Evolutionary conservation across 92 coral and sea anemone species (phyloP).

Genomic region (Scolanthus callimorphus): DNA sequence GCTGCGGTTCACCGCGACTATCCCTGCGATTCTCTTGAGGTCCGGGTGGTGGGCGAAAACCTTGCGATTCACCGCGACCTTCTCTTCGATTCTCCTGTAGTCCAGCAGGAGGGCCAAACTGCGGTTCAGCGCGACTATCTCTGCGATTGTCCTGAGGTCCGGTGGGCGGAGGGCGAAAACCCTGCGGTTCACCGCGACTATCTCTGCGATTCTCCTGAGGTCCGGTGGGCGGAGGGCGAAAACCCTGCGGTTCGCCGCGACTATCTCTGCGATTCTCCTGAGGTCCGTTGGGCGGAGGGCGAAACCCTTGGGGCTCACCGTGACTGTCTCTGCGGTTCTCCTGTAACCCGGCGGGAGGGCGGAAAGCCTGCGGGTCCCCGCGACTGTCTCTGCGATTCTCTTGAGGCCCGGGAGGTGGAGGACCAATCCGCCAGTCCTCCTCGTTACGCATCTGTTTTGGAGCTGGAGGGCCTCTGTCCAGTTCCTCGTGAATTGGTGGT

Average conservation of each 20-base stretch:
- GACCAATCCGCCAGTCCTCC: constrained; percentile 38
- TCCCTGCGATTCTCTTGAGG: no score
- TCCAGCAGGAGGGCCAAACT: no score
- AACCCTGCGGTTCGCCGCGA: no score
- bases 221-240: constrained; percentile 4
- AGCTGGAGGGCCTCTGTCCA: not conserved
- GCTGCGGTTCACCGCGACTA: not conserved
- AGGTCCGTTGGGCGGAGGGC: constrained; percentile 9
- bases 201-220: constrained; percentile 29
- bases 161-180: not conserved
- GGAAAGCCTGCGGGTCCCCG: not conserved
- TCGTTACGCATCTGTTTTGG: not conserved
- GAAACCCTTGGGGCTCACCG: no score
- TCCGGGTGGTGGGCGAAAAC: no score
- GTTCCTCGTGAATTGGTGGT: no score
- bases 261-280: constrained; percentile 26
- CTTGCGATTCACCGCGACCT: constrained; percentile 27
- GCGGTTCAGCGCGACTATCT: constrained; percentile 14
- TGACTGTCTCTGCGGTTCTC: not conserved
- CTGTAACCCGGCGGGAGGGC: no score
- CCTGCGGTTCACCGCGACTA: constrained; percentile 8
- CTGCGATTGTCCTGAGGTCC: constrained; percentile 26
- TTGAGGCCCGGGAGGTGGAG: constrained; percentile 21
- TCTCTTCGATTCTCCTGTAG: constrained; percentile 24
- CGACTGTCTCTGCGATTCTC: constrained; percentile 29